Percentiles rank a stretch among this genome's conserved stretches.
Conservation (phyloP, 2,797 vertebrate species). For the Lepilemur septentrionalis region DNA sequence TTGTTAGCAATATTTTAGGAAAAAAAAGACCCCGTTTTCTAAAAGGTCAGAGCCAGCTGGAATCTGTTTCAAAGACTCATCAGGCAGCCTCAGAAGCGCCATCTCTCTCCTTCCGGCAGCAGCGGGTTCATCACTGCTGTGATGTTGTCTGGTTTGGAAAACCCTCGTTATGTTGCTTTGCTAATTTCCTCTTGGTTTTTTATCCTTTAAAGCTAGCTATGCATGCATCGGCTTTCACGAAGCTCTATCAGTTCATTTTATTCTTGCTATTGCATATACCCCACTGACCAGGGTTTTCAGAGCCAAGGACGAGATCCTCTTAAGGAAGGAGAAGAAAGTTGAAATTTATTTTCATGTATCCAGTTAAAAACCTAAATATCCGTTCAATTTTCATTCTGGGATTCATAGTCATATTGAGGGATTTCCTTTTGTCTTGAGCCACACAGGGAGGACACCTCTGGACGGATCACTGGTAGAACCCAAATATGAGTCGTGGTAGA, state of each 20-base stretch:
- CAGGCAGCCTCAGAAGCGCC: not conserved
- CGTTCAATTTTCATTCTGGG: not conserved
- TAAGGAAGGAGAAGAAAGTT: not conserved
- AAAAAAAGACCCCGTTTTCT: not conserved
- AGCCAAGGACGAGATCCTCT: not conserved
- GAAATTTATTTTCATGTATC: not conserved
- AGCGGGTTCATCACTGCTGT: not conserved
- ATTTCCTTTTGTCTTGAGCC: not conserved
- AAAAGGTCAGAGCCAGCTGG: conserved; percentile 12
- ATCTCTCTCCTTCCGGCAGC: not conserved
- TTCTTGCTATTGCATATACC: not conserved
- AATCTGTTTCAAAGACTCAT: not conserved
- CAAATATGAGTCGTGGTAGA: not conserved
- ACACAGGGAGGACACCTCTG: not conserved
- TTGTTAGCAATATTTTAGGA: not conserved
- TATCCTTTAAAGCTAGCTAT: not conserved
- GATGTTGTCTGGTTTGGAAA: not conserved
- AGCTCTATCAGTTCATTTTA: not conserved
- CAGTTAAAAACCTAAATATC: not conserved
- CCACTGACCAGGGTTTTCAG: not conserved
- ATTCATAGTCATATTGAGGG: not conserved
- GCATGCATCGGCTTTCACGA: not conserved
- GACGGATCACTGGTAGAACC: not conserved
- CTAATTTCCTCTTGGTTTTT: conserved; percentile 36
- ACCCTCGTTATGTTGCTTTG: not conserved